Evolutionary conservation across 1,140 invertebrate species (phyloP).

Genomic region (Ceratina australensis): DNA sequence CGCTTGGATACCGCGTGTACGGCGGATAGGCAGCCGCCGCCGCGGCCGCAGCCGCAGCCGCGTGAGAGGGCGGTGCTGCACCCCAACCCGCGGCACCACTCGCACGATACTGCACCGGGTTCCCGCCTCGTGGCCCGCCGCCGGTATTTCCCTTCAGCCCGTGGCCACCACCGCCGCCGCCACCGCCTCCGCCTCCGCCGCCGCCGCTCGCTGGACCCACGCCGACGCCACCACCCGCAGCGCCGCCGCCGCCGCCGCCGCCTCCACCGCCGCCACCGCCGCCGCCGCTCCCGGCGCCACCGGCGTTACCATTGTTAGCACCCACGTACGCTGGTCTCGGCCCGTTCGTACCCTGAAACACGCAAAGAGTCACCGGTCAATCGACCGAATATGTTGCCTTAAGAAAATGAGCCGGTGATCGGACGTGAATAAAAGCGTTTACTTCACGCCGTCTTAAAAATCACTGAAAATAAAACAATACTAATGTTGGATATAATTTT

Average conservation of each 20-base stretch:
- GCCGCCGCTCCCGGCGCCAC: constrained; percentile 66
- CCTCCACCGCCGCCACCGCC: constrained; percentile 40
- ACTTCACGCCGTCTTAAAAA: too few relatives aligned
- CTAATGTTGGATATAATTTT: too few relatives aligned
- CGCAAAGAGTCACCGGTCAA: neutral
- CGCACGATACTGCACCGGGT: constrained; percentile 76
- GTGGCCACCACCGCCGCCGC: constrained; percentile 64
- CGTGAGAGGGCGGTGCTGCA: constrained; percentile 70
- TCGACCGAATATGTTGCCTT: too few relatives aligned
- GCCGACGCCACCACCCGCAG: constrained; percentile 56
- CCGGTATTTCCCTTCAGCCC: constrained; percentile 71
- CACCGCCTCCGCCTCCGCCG: constrained; percentile 48
- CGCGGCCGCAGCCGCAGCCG: constrained; percentile 70
- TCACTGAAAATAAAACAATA: too few relatives aligned
- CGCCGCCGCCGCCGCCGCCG: constrained; percentile 50
- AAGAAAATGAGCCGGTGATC: too few relatives aligned
- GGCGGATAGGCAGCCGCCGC: constrained; percentile 71
- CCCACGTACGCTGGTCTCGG: constrained; percentile 77
- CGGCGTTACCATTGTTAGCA: constrained; percentile 76
- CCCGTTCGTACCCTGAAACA: constrained; percentile 76
- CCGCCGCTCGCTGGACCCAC: constrained; percentile 58
- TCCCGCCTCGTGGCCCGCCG: constrained; percentile 74
- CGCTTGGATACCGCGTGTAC: constrained; percentile 75
- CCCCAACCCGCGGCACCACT: constrained; percentile 72
- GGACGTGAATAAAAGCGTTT: too few relatives aligned